Evolutionary conservation across 2,888 invertebrate genomes (phyloP).

Genomic region (Sminthurinus aureus): DNA sequence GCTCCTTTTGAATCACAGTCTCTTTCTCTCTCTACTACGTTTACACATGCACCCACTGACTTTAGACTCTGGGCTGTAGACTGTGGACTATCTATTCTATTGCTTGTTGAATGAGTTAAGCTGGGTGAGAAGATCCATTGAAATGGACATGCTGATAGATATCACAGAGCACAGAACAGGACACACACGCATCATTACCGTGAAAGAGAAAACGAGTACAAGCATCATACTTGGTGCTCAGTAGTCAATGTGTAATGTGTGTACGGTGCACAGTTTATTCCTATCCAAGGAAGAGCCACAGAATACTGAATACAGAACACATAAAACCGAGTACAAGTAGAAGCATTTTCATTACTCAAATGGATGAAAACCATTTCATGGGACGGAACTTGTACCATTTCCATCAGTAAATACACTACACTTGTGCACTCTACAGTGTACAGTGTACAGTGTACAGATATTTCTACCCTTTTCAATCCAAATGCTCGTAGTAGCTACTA

Average conservation of each 20-base stretch:
- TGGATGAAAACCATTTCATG: conserved; percentile 34
- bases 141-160: not conserved
- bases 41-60: conserved; percentile 10
- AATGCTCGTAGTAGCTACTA: too few species aligned
- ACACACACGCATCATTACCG: conserved; percentile 23
- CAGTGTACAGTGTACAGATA: too few species aligned
- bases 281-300: too few species aligned
- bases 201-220: not conserved
- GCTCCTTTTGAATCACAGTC: conserved; percentile 19
- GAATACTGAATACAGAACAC: not conserved
- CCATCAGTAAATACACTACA: too few species aligned
- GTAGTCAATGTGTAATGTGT: not conserved
- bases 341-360: conserved; percentile 33
- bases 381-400: conserved; percentile 9
- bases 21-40: not conserved
- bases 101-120: not conserved
- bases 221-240: too few species aligned
- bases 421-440: too few species aligned
- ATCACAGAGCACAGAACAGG: not conserved
- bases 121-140: too few species aligned
- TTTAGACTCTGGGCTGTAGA: not conserved
- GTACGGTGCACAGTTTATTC: not conserved
- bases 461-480: too few species aligned
- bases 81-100: not conserved
- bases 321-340: conserved; percentile 24